A percentile compares a stretch with the other conserved stretches of the same genome.
phyloP scores from a whole-genome alignment of 2,797 vertebrate genomes.

The Tokudaia muenninki region DNA sequence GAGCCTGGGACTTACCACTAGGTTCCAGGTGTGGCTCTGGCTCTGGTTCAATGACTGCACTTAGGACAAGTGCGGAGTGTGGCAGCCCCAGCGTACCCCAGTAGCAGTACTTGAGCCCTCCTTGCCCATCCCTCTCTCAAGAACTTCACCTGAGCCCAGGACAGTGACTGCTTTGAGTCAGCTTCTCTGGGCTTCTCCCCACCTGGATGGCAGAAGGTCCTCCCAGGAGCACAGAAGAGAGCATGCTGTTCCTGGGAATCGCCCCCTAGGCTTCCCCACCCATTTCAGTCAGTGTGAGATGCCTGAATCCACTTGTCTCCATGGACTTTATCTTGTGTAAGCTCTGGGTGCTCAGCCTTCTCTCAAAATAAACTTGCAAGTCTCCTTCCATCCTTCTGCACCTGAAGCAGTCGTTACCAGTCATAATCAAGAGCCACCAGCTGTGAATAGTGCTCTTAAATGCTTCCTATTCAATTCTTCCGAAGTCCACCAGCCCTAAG shows the following conservation, averaged over 20 bases:
- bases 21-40: not conserved
- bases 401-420: constrained; percentile 76
- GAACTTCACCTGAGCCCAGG: not conserved
- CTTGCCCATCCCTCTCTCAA: accelerated
- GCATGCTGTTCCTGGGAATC: not conserved
- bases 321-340: not conserved
- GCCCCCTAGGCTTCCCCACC: not conserved
- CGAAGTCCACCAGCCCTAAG: constrained; percentile 42
- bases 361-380: constrained; percentile 64
- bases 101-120: not conserved
- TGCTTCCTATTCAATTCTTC: constrained; percentile 74
- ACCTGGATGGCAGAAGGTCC: not conserved
- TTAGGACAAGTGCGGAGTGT: not conserved
- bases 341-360: not conserved
- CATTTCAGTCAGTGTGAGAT: not conserved
- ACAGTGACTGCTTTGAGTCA: not conserved
- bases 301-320: not conserved
- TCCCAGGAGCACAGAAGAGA: not conserved
- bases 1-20: not conserved
- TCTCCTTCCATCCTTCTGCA: constrained; percentile 9
- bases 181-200: not conserved
- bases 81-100: not conserved
- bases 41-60: not conserved
- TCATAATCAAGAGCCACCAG: constrained; percentile 83
- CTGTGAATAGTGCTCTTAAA: constrained; percentile 79